Percentiles rank a stretch among this genome's conserved stretches.
Conservation (phyloP, 2,113 vertebrate species). For the Thamnophis sirtalis region DNA sequence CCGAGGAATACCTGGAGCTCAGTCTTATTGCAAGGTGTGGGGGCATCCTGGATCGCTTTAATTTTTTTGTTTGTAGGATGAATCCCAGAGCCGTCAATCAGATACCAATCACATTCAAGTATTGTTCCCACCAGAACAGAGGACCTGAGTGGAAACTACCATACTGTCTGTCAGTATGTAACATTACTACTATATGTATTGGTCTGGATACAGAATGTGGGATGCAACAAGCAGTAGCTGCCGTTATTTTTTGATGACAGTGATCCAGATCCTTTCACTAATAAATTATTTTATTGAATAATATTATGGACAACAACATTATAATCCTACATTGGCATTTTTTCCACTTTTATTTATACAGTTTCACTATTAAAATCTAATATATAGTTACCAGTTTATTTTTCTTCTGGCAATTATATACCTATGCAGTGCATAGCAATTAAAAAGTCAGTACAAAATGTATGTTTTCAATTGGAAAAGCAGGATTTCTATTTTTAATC, state of each 20-base stretch:
- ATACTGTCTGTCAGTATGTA: no score
- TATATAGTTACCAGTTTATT: neutral
- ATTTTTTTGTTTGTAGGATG: no score
- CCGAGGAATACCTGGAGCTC: no score
- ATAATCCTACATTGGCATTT: neutral
- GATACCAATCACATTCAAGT: no score
- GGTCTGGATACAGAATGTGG: neutral
- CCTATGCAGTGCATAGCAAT: neutral
- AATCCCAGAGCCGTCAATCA: no score
- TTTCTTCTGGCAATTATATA: neutral
- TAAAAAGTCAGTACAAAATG: neutral
- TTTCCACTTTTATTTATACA: neutral
- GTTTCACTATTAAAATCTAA: neutral
- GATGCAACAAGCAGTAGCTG: neutral
- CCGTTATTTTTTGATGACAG: neutral
- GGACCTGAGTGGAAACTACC: no score
- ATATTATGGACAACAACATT: neutral
- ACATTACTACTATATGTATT: neutral
- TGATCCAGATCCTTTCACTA: neutral
- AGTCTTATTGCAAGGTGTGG: no score
- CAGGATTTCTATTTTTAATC: neutral
- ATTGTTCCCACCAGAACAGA: no score
- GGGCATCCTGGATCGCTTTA: no score
- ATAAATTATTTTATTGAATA: neutral
- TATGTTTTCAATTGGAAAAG: neutral